Percentiles rank a stretch among this genome's conserved stretches.
phyloP scores from a whole-genome alignment of 2,113 vertebrate genomes.

The Cottus gobio region DNA sequence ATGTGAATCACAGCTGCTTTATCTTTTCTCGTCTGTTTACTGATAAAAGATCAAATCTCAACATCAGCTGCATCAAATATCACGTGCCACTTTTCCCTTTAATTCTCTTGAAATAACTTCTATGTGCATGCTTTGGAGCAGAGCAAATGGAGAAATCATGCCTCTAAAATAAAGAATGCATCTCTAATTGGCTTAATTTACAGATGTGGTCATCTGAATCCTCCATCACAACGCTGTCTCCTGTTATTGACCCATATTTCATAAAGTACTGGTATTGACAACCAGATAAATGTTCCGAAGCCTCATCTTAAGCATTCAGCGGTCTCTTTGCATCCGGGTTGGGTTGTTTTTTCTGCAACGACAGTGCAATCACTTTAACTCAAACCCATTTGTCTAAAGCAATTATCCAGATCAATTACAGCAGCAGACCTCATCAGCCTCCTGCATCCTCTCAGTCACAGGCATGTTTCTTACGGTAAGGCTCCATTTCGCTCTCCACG shows the following conservation, averaged over 20 bases:
- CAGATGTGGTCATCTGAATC: neutral
- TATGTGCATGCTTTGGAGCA: neutral
- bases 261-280: conserved; percentile 32
- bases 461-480: conserved; percentile 1
- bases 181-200: neutral
- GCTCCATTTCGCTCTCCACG: conserved; percentile 37
- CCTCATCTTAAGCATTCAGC: conserved; percentile 41
- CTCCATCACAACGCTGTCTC: neutral
- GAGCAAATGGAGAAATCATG: neutral
- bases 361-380: conserved; percentile 61
- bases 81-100: neutral
- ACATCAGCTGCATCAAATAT: neutral
- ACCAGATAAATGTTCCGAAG: conserved; percentile 27
- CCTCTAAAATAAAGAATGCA: conserved; percentile 6
- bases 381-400: conserved; percentile 56
- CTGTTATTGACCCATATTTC: conserved; percentile 30
- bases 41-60: neutral
- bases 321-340: conserved; percentile 18
- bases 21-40: neutral
- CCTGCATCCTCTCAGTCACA: conserved; percentile 40
- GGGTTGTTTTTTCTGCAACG: neutral
- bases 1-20: too few relatives aligned
- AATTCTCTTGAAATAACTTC: neutral
- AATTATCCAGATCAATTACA: conserved; percentile 62
- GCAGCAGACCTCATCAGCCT: conserved; percentile 63